Evolutionary conservation across 2,797 vertebrate species (phyloP), one percentile per base, ranked within the genome.

Genomic region (Oreochromis mossambicus): DNA sequence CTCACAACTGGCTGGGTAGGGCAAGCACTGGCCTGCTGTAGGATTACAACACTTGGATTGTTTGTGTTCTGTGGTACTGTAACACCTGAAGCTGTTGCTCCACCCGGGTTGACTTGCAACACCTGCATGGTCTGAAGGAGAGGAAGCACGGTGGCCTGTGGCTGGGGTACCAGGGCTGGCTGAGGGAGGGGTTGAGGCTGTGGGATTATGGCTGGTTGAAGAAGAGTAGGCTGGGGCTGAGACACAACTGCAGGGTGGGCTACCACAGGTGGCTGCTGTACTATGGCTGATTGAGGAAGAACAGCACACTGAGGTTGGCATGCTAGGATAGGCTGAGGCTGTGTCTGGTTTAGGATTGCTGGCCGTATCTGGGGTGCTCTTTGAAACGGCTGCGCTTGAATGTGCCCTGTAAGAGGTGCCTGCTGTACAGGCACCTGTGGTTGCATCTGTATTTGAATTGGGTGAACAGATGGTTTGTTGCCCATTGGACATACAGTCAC

Each of bases 61-160:
- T 96, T 96, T 61, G 97, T 94, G 86, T 96, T 95, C 90, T 97
- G 96, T 76, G 97, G 94, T 70, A 97, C 95, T 5, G 97, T 94
- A 2, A 97, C 94, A 2, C 92, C 96, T 0, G 97, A 93, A 46
- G 93, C 92, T 15, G 95, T 79, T n/a, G 94, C 90, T 84, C 92
- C 92, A 0, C 97, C 95, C 82, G 97, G 97, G 90, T 97, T 97
- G 95, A 99, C 97, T 91, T 99, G 98, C 90, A 99, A 97, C 83
- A 99, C 97, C 84, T 99, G 99, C 98, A 99, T 98, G 78, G 98
- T 96, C 92, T 98, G 98, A 83, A 99, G 97, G 70, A 99, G 91
- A 1, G 98, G 97, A 85, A 99, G 96, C 82, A 99, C 95, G 21
- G 94, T 95, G 84, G 97, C 95, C 82, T 97, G 96, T 81, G 96